Base-by-base conservation (phyloP, 2,113 vertebrate species). In the Agelaius tricolor region DNA sequence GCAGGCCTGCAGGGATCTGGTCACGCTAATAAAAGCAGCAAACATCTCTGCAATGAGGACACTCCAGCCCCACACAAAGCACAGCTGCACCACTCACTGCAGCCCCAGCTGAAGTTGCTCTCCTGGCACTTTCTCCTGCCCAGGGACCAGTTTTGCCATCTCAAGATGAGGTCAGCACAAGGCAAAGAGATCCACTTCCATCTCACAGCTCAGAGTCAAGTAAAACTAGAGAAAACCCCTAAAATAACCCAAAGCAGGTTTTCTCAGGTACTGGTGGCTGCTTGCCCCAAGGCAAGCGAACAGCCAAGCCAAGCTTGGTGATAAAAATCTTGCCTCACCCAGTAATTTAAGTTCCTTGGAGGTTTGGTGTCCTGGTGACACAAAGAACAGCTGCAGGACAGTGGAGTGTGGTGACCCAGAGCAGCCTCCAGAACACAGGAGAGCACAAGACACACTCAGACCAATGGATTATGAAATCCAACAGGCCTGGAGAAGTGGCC, bases 311-410 rank as follows among this genome's bases (percentile, higher is more conserved):
- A 66, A 65, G n/a, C 51, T 67, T 27, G 1, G 2, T 3, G 73
- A 92, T 79, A 88, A 62, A 85, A 77, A 81, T 77, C 86, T 77
- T 37, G 63, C 39, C 79, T 79, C 71, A n/a, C 18, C 46, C 96
- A 71, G 46, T 17, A 77, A 89, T 43, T 76, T 10, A 47, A 84
- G 28, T 57, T 86, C 69, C 55, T 71, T 59, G 43, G 47, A 67
- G 77, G 41, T 22, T 52, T 7, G 35, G 68, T 18, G 28, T 49
- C 55, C 27, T 1, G 1, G 49, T 47, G 35, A 35, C 54, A 19
- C 4, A 66, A 57, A 47, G 78, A 62, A 3, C 37, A 69, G 81
- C 37, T 44, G 72, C 62, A 39, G 74, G 33, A 59, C 62, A 74
- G 46, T 0, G 14, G 11, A 55, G 41, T 0, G 0, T 0, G 30